Percentiles rank a stretch among this genome's conserved stretches.
These are phyloP conservation scores for Neoascia interrupta DNA, from an alignment of 2,888 invertebrate species.

Conservation along the genomic window DNA sequence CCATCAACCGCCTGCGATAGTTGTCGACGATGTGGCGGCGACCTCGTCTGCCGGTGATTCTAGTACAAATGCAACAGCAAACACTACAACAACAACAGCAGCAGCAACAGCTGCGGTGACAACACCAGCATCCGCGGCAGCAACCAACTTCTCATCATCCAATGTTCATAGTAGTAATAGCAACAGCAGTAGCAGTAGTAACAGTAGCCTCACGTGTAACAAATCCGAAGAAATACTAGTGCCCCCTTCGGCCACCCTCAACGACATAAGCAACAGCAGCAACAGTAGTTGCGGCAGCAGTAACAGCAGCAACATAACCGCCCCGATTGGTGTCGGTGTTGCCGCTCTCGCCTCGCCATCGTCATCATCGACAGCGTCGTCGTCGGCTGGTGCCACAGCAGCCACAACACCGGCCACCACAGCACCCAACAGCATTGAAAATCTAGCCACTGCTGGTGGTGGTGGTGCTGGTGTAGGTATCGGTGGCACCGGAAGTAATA, in stretches of 20 bases:
- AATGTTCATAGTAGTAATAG: conserved; percentile 75
- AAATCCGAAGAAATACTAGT: conserved; percentile 65
- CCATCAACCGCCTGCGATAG: conserved; percentile 54
- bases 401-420: conserved; percentile 73
- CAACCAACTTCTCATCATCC: conserved; percentile 60
- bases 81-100: conserved; percentile 75
- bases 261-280: conserved; percentile 70
- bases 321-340: conserved; percentile 30
- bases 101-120: conserved; percentile 70
- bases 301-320: conserved; percentile 63
- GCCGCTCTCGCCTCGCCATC: conserved; percentile 64
- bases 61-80: conserved; percentile 62
- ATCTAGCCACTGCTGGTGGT: conserved; percentile 36
- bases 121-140: conserved; percentile 33
- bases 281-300: conserved; percentile 71
- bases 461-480: conserved; percentile 13
- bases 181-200: conserved; percentile 75
- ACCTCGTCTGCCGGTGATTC: conserved; percentile 32
- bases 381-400: conserved; percentile 60
- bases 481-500: conserved; percentile 57
- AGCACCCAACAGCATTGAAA: conserved; percentile 61
- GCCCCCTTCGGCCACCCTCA: conserved; percentile 64
- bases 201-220: conserved; percentile 59
- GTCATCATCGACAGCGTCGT: conserved; percentile 71
- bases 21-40: conserved; percentile 47